Evolutionary conservation across 2,888 invertebrate genomes (phyloP), one percentile per base, ranked within the genome.

Genomic region (Spodoptera exigua): DNA sequence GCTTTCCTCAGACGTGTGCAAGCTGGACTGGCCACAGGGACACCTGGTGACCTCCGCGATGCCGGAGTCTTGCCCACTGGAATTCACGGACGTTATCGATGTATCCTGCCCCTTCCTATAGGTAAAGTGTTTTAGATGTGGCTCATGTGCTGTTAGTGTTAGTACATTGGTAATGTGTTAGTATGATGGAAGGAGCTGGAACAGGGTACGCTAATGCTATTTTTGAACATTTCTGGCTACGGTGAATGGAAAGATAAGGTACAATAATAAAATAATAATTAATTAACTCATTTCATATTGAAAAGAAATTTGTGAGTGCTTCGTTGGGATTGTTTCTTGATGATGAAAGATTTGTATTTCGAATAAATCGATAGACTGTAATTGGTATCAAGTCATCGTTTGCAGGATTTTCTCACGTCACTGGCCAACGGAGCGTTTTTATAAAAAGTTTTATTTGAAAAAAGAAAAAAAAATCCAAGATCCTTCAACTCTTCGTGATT

Each of bases 61-160:
- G 56, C 97, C 97, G 46, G 97, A 97, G 91, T 97, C 97, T 84
- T 97, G 96, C 13, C 97, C 97, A 82, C 97, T 97, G 77, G 97
- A 97, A 94, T 97, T 97, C 78, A 97, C 95, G 71, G 97, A 97
- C 79, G 97, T 96, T 89, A 97, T 95, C 68, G 97, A 97, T 54
- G 96, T 96, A 88, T 97, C 97, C 73, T 92, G 92, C 72, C 91
- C 92, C 80, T 92, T 93, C 91, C 93, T 93, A 88, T 69, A 78
- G 66, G 64, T 76, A 65, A 74, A 68, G 79, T 79, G 79, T 78
- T 66, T 57, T 56, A 75, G 32, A 74, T 59, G 74, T 45, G 72
- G 69, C 58, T 71, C 54, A 61, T 74, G 76, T 73, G 69, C 68
- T 76, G 70, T 65, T 59, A 45, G 69, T 80, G 72, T 70, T 61